Conservation (phyloP, 2,113 vertebrate species). For the Fregata magnificens region DNA sequence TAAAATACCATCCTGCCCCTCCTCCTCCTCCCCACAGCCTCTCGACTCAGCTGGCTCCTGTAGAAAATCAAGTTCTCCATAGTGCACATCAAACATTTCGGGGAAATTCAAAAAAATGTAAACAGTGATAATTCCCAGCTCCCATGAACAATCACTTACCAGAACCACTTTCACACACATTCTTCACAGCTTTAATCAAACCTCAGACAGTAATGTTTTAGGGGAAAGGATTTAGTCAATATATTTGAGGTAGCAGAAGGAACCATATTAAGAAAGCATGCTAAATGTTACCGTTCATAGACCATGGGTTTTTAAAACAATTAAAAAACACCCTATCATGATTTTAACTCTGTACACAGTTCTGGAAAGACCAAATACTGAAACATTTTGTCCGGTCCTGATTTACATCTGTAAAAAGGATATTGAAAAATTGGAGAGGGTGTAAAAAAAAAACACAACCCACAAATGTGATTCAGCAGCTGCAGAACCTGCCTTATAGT, state of each 20-base stretch:
- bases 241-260: neutral
- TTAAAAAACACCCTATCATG: neutral
- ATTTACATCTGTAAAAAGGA: neutral
- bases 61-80: neutral
- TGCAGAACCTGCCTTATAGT: neutral
- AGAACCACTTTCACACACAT: constrained; percentile 43
- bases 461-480: neutral
- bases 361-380: neutral
- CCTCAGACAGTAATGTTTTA: neutral
- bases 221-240: constrained; percentile 4
- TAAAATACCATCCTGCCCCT: neutral
- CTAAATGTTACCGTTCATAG: neutral
- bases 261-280: neutral
- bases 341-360: neutral
- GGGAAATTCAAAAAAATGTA: neutral
- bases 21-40: neutral
- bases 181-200: constrained; percentile 34
- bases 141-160: constrained; percentile 37
- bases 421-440: neutral
- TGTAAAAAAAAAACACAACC: neutral
- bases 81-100: neutral
- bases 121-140: constrained; percentile 41
- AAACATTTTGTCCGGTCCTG: neutral
- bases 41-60: neutral
- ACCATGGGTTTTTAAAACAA: neutral